Evolutionary conservation across 2,113 vertebrate species (phyloP).

Genomic region (Climacteris rufus): DNA sequence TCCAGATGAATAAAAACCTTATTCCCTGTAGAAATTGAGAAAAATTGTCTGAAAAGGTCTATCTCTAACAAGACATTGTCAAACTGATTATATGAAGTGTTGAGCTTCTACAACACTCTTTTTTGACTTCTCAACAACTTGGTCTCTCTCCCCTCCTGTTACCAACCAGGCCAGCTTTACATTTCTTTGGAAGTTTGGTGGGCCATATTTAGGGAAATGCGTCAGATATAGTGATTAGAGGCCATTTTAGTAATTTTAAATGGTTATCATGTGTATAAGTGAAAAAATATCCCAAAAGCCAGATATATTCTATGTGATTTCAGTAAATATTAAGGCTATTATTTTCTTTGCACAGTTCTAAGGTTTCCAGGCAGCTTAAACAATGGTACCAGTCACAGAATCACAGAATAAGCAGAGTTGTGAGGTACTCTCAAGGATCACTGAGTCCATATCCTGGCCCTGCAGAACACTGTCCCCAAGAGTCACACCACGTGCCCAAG

Average conservation of each 20-base stretch:
- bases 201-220: neutral
- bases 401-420: neutral
- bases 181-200: neutral
- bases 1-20: neutral
- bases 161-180: neutral
- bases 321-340: neutral
- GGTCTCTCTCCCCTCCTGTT: neutral
- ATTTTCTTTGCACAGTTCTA: neutral
- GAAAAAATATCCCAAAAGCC: neutral
- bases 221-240: neutral
- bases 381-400: neutral
- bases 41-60: neutral
- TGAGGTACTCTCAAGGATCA: neutral
- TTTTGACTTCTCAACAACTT: neutral
- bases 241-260: neutral
- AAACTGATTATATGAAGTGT: neutral
- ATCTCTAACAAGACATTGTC: neutral
- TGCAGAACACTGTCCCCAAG: neutral
- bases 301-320: neutral
- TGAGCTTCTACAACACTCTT: neutral
- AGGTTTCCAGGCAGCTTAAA: neutral
- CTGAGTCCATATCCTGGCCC: neutral
- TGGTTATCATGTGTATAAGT: neutral
- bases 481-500: accelerated
- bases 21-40: neutral